These are phyloP conservation scores for Sander lucioperca DNA, from an alignment of 2,113 vertebrate genomes.

Conservation along the genomic window DNA sequence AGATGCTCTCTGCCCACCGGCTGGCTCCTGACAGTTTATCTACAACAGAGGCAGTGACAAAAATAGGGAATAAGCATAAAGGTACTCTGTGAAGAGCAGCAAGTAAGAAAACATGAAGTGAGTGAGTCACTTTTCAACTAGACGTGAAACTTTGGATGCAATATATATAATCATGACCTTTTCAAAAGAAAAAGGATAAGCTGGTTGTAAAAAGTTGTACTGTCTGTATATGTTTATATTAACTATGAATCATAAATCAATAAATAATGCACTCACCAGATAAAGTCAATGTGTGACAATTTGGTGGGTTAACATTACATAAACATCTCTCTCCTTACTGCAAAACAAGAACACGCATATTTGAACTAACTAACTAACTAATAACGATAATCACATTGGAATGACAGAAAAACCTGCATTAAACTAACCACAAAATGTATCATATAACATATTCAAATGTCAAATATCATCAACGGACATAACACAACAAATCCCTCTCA, in stretches of 20 bases:
- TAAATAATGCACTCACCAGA: neutral
- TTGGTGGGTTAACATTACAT: neutral
- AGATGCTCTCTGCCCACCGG: slow-evolving; percentile 50
- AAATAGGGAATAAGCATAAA: slow-evolving; percentile 44
- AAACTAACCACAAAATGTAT: slow-evolving; percentile 5
- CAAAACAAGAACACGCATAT: neutral
- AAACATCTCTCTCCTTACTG: neutral
- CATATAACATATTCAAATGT: neutral
- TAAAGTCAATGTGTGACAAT: neutral
- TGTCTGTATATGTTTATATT: neutral
- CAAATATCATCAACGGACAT: neutral
- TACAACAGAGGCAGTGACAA: slow-evolving; percentile 65
- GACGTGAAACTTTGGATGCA: neutral
- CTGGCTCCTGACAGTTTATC: slow-evolving; percentile 67
- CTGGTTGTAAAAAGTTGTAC: neutral
- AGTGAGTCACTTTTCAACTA: neutral
- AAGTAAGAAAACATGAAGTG: slow-evolving; percentile 5
- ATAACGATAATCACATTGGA: neutral
- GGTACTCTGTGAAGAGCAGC: neutral
- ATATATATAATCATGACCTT: neutral
- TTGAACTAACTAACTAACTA: slow-evolving; percentile 7
- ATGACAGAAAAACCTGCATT: neutral
- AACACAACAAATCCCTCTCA: slow-evolving; percentile 53
- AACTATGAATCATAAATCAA: neutral
- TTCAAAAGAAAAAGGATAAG: neutral